Base-by-base conservation (phyloP, 2,113 vertebrate species). In the Sander vitreus region DNA sequence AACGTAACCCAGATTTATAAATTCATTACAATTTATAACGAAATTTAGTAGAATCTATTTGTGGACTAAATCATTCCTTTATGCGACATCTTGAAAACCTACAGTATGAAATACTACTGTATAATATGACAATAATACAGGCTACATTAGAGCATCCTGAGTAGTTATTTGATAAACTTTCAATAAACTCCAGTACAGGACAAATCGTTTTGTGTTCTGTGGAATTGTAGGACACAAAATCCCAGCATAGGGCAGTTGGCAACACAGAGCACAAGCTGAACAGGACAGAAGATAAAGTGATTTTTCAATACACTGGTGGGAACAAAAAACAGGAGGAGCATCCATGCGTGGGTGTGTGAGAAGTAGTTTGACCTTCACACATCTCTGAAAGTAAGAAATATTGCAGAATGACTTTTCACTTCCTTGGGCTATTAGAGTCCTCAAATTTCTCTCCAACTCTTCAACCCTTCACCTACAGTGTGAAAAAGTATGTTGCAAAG, bases 341-440 rank as follows among this genome's bases (percentile, higher is more conserved):
- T 76, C 55, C 73, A 71, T 85, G 81, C 48, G 43, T 85, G 83
- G 85, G 68, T 57, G 67, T 76, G 62, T 59, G 68, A 70, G 73
- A 65, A 55, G 68, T 64, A 71, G 47, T 79, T 67, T 89, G 84
- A 89, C 91, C 88, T 90, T 92, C 78, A 91, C 66, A 78, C 73
- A 47, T 87, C 82, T 88, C 77, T 80, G 60, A 79, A 68, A 65
- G 60, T 72, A 78, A 36, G 55, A 78, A 82, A 73, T 64, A 60
- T 69, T 70, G 62, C 67, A 76, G 57, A 79, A 71, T 72, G 59
- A 80, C 76, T 85, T 83, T 88, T 82, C 73, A 43, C 73, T 79
- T 89, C 78, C 85, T 81, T 55, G 53, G 84, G 85, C 84, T 73
- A 79, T 85, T 80, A 78, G 60, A 87, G 80, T 80, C 80, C 84